Conservation (phyloP, 2,888 invertebrate species). For the Pandemis cinnamomeana region DNA sequence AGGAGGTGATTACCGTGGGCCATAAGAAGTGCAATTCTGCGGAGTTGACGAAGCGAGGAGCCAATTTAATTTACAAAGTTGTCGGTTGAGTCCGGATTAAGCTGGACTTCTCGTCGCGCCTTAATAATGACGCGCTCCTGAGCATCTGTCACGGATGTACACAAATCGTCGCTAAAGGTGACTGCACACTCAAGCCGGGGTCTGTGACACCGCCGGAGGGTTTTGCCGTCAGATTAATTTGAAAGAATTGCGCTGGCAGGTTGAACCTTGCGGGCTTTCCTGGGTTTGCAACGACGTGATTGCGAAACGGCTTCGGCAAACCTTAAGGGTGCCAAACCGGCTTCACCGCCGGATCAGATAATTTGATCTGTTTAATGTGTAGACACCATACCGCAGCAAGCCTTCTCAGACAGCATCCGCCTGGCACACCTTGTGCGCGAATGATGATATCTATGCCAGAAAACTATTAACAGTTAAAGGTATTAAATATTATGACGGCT, state of each 20-base stretch:
- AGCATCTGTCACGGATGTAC: constrained; percentile 63
- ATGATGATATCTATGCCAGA: constrained; percentile 26
- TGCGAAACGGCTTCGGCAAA: neutral
- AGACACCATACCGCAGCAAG: constrained; percentile 9
- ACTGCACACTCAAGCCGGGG: neutral
- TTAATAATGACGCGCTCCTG: constrained; percentile 66
- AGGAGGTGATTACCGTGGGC: constrained; percentile 69
- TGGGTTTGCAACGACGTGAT: neutral
- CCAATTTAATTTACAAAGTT: constrained; percentile 82
- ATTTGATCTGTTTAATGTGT: neutral
- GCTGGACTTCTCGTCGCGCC: constrained; percentile 55
- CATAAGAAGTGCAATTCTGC: constrained; percentile 74
- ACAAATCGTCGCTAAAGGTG: constrained; percentile 46
- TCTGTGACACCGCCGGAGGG: neutral
- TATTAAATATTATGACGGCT: neutral
- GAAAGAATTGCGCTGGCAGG: neutral
- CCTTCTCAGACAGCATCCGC: constrained; percentile 32
- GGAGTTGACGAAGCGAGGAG: constrained; percentile 66
- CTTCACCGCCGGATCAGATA: neutral
- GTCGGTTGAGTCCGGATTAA: constrained; percentile 75
- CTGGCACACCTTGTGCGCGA: constrained; percentile 2
- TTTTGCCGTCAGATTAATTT: neutral
- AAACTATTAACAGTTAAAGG: neutral
- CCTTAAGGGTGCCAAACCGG: neutral
- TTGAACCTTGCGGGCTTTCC: neutral